Base-by-base conservation (phyloP, 1,140 invertebrate species). In the Drosophila pseudoananassae region DNA sequence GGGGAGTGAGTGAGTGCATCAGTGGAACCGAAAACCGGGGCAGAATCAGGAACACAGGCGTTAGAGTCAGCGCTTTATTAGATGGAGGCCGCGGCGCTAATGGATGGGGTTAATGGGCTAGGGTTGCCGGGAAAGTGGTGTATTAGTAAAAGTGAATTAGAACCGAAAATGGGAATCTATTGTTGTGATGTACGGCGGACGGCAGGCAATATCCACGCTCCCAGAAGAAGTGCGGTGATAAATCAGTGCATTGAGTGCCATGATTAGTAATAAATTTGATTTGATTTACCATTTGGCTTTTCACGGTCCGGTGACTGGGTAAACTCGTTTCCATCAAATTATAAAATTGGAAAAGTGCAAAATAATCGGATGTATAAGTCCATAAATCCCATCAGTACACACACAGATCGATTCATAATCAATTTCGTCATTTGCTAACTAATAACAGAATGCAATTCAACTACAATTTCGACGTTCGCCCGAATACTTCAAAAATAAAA, bases 61-160 rank as follows among this genome's bases (percentile, higher is more conserved):
- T 64, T 66, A 59, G 38, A 59, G 50, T 64, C 68, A 71, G 38
- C 71, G 47, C 71, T 57, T 74, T 75, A 75, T 75, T 75, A 76
- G 54, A 69, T 54, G 53, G 54, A 50, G 43, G 49, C 49, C 43
- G 36, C 23, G 59, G 38, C 66, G 51, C 55, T 68, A 76, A 76
- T 76, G 73, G 72, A 76, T 59, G 52, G 73, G 71, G 72, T 76
- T 76, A 76, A 68, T 76, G 72, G 72, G 72, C 47, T 76, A 56
- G 63, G 54, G 65, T 69, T 55, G 51, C 38, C 53, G 53, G 47
- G 45, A 76, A 70, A 69, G 64, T 69, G 64, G 20, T 69, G 64
- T 49, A 69, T 70, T 70, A 56, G 66, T 70, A 49, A 70, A 69
- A 53, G 71, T 57, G 71, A 75, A 75, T 75, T 75, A 65, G 47